Evolutionary conservation across 2,797 vertebrate genomes (phyloP).

Genomic region (Xenentodon cancila): DNA sequence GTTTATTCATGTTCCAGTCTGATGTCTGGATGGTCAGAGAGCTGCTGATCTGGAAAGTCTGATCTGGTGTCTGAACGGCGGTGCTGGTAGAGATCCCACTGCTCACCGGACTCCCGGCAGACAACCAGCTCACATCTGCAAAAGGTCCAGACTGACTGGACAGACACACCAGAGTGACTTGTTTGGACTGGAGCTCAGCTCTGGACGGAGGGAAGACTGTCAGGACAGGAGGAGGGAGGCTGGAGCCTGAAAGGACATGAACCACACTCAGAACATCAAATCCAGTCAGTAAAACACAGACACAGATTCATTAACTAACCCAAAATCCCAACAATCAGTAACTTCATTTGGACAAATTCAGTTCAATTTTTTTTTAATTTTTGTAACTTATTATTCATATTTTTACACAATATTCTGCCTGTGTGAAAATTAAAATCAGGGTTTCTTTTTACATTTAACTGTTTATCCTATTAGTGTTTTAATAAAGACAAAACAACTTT

Average conservation of each 20-base stretch:
- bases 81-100: slow-evolving; percentile 62
- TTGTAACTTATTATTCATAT: no score
- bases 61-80: slow-evolving; percentile 55
- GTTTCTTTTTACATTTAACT: no score
- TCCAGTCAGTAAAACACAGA: no score
- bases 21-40: slow-evolving; percentile 55
- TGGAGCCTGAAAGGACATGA: slow-evolving; percentile 41
- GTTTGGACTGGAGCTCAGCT: slow-evolving; percentile 60
- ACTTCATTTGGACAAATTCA: no score
- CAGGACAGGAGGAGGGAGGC: slow-evolving; percentile 59
- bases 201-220: slow-evolving; percentile 72
- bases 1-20: slow-evolving; percentile 52
- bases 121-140: slow-evolving; percentile 67
- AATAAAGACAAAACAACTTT: no score
- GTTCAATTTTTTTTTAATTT: no score
- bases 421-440: no score
- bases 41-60: slow-evolving; percentile 73
- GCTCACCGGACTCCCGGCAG: slow-evolving; percentile 57
- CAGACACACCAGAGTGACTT: slow-evolving; percentile 68
- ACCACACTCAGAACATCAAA: background rate
- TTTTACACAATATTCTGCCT: no score
- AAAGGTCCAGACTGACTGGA: slow-evolving; percentile 58
- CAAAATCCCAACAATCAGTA: no score
- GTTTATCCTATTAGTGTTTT: no score
- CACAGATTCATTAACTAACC: no score